These are phyloP conservation scores for Zapus hudsonius DNA, from an alignment of 2,113 vertebrate genomes.

Conservation along the genomic window DNA sequence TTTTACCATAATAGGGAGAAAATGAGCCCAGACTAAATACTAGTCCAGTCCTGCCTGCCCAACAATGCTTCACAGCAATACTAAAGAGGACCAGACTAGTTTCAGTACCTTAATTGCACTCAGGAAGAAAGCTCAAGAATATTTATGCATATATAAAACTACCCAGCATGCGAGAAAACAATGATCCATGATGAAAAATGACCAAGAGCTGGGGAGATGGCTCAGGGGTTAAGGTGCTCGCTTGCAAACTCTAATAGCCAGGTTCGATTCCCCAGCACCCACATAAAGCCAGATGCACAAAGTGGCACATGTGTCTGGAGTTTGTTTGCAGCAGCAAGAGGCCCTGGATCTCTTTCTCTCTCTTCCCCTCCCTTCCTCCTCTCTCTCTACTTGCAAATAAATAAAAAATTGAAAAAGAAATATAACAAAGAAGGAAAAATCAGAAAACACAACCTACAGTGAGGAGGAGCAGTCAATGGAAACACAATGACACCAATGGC, in stretches of 20 bases:
- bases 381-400: too few relatives aligned
- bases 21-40: conserved; percentile 1
- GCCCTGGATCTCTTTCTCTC: too few relatives aligned
- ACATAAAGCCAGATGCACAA: too few relatives aligned
- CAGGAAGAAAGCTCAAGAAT: conserved; percentile 22
- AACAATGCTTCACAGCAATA: not conserved
- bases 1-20: not conserved
- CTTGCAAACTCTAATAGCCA: too few relatives aligned
- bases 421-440: not conserved
- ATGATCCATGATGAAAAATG: conserved; percentile 20
- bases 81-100: conserved; percentile 4
- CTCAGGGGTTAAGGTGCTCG: too few relatives aligned
- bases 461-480: not conserved
- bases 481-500: conserved; percentile 36
- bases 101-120: conserved; percentile 18
- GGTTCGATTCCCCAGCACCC: too few relatives aligned
- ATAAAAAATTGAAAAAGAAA: too few relatives aligned
- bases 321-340: too few relatives aligned
- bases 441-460: conserved; percentile 32
- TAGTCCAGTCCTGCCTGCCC: not conserved
- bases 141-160: conserved; percentile 25
- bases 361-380: too few relatives aligned
- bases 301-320: too few relatives aligned
- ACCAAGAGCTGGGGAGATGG: too few relatives aligned
- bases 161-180: too few relatives aligned